phyloP scores from a whole-genome alignment of 2,888 invertebrate genomes.

The Seira musarum region DNA sequence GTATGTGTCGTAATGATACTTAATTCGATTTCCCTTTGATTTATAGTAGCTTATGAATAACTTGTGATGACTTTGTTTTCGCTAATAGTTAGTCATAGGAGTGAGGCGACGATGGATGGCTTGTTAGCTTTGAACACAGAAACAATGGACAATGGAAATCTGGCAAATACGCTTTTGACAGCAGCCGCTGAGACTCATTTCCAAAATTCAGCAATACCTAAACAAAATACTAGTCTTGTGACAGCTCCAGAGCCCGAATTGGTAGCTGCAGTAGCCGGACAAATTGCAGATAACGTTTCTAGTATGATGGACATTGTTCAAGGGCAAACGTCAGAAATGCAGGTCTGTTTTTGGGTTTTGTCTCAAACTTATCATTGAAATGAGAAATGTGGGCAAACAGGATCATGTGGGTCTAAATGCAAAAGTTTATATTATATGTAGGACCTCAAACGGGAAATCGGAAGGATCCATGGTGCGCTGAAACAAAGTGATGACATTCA shows the following conservation, averaged over 20 bases:
- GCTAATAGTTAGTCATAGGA: constrained; percentile 33
- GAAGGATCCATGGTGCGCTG: constrained; percentile 48
- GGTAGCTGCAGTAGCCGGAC: constrained; percentile 8
- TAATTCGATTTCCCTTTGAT: too few species aligned
- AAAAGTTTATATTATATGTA: constrained; percentile 27
- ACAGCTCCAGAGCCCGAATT: neutral
- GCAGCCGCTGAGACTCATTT: constrained; percentile 3
- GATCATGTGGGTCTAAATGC: neutral
- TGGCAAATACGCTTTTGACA: constrained; percentile 13
- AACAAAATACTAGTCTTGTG: neutral
- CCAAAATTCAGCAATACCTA: constrained; percentile 4
- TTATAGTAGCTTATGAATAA: too few species aligned
- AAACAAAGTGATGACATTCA: constrained; percentile 49
- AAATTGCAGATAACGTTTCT: constrained; percentile 65
- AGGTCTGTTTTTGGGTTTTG: constrained; percentile 60
- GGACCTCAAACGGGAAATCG: constrained; percentile 67
- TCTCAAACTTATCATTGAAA: too few species aligned
- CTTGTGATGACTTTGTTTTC: neutral
- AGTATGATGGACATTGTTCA: constrained; percentile 67
- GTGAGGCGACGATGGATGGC: constrained; percentile 32
- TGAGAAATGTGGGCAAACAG: too few species aligned
- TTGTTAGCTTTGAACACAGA: constrained; percentile 40
- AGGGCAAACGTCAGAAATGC: constrained; percentile 64
- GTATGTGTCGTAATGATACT: too few species aligned
- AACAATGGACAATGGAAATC: constrained; percentile 52